phyloP scores from a whole-genome alignment of 2,888 invertebrate species.

The Carpatolechia fugitivella region DNA sequence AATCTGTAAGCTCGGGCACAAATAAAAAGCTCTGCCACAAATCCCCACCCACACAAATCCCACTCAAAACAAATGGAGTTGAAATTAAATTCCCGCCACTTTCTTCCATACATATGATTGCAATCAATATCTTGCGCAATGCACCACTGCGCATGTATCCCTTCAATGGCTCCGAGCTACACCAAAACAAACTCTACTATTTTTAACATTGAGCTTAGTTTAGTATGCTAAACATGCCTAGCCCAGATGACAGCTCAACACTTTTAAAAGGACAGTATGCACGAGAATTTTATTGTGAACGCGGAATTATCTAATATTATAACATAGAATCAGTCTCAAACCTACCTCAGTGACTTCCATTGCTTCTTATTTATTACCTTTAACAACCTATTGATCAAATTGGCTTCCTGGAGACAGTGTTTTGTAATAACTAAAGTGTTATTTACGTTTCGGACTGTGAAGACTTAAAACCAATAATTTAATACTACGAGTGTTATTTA shows the following conservation, averaged over 20 bases:
- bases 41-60: neutral
- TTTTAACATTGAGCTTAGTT: conserved; percentile 18
- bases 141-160: conserved; percentile 72
- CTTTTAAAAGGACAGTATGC: conserved; percentile 58
- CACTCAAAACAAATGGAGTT: conserved; percentile 20
- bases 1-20: too few species aligned
- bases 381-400: conserved; percentile 6
- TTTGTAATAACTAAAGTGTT: conserved; percentile 1
- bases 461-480: neutral
- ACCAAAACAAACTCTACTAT: conserved; percentile 19
- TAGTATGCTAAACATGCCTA: conserved; percentile 9
- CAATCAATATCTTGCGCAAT: conserved; percentile 76
- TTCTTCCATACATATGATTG: conserved; percentile 62
- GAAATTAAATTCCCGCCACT: conserved; percentile 64
- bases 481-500: neutral
- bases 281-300: conserved; percentile 49
- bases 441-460: conserved; percentile 1
- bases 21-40: neutral
- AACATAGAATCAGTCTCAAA: conserved; percentile 17
- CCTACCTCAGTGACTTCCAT: conserved; percentile 5
- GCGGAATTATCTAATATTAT: conserved; percentile 31
- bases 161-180: conserved; percentile 30
- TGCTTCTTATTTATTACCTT: neutral
- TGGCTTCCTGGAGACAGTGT: neutral
- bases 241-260: conserved; percentile 61